Percentiles rank a stretch among this genome's conserved stretches.
phyloP scores from a whole-genome alignment of 2,113 vertebrate genomes.

The Axis porcinus region DNA sequence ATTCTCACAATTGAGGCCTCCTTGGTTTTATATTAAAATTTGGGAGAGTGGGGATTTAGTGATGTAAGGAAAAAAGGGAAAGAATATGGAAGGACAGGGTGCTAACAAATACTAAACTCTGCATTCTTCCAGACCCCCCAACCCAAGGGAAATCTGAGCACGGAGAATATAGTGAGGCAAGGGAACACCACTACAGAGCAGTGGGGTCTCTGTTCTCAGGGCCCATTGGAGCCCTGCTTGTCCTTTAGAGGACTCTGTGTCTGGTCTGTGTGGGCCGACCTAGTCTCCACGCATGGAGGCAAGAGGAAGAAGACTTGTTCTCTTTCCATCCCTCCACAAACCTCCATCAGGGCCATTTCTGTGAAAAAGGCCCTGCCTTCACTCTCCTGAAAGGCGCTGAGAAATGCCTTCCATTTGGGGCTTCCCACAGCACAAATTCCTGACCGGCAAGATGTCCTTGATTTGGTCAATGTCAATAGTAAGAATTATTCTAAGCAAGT shows the following conservation, averaged over 20 bases:
- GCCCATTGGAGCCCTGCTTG: background rate
- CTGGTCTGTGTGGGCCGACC: background rate
- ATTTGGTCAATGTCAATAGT: background rate
- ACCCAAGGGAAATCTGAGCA: background rate
- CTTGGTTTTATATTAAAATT: conserved; percentile 68
- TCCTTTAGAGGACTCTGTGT: background rate
- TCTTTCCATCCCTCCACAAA: background rate
- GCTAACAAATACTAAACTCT: background rate
- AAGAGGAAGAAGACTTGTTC: background rate
- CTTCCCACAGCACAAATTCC: background rate
- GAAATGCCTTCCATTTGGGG: background rate
- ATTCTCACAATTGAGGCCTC: conserved; percentile 62
- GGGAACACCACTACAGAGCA: background rate
- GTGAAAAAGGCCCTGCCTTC: background rate
- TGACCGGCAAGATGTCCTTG: background rate
- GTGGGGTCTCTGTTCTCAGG: background rate
- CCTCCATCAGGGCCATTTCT: background rate
- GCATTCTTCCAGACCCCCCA: background rate
- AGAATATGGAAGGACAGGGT: background rate
- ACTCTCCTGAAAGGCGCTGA: background rate
- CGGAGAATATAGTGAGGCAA: background rate
- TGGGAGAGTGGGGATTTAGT: background rate
- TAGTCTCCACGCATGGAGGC: background rate
- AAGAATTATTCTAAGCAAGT: background rate
- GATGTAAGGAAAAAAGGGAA: background rate